phyloP scores from a whole-genome alignment of 2,797 vertebrate genomes.

The Tinamus major region DNA sequence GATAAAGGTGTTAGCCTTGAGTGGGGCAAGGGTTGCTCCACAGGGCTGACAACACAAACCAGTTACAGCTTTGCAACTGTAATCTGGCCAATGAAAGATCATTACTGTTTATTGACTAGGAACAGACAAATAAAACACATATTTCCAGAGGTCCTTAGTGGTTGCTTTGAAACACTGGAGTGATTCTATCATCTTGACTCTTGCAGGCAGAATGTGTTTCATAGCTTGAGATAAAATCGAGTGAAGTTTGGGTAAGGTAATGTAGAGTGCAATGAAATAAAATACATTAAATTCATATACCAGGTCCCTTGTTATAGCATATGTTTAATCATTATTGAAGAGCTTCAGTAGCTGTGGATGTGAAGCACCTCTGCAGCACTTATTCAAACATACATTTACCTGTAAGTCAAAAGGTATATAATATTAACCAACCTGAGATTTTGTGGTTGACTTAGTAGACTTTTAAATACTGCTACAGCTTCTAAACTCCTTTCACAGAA shows the following conservation, averaged over 20 bases:
- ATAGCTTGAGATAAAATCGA: background rate
- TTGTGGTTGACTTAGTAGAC: background rate
- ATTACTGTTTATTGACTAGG: constrained; percentile 10
- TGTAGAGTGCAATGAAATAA: constrained; percentile 53
- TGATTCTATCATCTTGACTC: background rate
- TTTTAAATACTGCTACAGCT: constrained; percentile 28
- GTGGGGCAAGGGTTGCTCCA: background rate
- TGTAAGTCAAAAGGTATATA: background rate
- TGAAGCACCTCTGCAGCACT: constrained; percentile 6
- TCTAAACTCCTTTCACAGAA: constrained; percentile 28
- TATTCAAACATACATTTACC: constrained; percentile 41
- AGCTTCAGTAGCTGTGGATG: constrained; percentile 5
- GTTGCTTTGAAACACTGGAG: constrained; percentile 31
- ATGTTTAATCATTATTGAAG: constrained; percentile 41
- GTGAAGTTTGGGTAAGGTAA: constrained; percentile 36
- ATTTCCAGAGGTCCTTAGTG: constrained; percentile 35
- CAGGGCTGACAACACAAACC: background rate
- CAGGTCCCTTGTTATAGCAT: constrained; percentile 20
- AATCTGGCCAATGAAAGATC: background rate
- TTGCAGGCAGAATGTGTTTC: constrained; percentile 29
- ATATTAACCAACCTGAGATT: background rate
- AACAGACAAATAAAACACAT: background rate
- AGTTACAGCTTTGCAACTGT: background rate
- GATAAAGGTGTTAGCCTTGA: background rate
- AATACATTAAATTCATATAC: constrained; percentile 24